Conservation (phyloP, 1,140 invertebrate genomes). For the Drosophila sp. region DNA sequence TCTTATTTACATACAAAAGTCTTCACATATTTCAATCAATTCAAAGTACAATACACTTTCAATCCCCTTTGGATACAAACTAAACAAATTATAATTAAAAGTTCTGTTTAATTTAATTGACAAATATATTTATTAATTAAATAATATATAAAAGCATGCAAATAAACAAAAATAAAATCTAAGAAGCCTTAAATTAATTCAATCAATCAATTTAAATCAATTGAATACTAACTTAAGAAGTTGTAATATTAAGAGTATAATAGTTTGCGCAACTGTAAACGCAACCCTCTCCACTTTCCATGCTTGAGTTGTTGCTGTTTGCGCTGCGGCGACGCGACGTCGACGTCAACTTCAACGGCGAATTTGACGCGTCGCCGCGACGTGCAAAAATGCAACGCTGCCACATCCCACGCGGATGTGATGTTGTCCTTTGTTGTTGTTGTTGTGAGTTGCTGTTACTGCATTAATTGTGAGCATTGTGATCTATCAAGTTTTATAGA, state of each 20-base stretch:
- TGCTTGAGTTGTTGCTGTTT: slow-evolving; percentile 9
- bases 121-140: too few relatives aligned
- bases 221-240: too few relatives aligned
- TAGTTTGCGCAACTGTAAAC: neutral
- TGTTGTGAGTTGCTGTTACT: slow-evolving; percentile 16
- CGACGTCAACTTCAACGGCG: slow-evolving; percentile 19
- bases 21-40: neutral
- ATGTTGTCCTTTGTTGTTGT: slow-evolving; percentile 9
- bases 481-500: too few relatives aligned
- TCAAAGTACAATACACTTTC: neutral
- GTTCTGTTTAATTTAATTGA: too few relatives aligned
- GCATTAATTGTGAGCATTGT: too few relatives aligned
- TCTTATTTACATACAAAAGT: neutral
- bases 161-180: too few relatives aligned
- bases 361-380: slow-evolving; percentile 23
- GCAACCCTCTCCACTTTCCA: slow-evolving; percentile 8
- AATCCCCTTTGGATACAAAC: neutral
- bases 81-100: too few relatives aligned
- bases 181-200: too few relatives aligned
- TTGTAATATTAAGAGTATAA: too few relatives aligned
- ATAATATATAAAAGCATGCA: too few relatives aligned
- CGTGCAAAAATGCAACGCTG: slow-evolving; percentile 74
- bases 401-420: slow-evolving; percentile 51
- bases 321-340: slow-evolving; percentile 22
- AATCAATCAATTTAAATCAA: too few relatives aligned